These are phyloP conservation scores for Cosmorhoe ocellata DNA, from an alignment of 2,888 invertebrate species.

Conservation along the genomic window DNA sequence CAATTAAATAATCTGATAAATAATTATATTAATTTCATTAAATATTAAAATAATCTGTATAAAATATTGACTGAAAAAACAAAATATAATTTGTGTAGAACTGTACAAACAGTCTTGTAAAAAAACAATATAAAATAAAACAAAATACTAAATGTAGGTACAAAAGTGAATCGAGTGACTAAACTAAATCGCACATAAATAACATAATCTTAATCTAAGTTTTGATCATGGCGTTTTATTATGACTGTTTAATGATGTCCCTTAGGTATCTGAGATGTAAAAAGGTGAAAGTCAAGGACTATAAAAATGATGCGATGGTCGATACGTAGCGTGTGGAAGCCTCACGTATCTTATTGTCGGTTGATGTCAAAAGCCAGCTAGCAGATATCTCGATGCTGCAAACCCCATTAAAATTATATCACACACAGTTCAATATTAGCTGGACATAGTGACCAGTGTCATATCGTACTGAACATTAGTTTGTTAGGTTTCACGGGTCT, in stretches of 20 bases:
- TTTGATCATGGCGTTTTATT: conserved; percentile 74
- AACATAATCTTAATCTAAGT: conserved; percentile 65
- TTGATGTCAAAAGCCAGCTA: conserved; percentile 83
- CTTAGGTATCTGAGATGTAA: conserved; percentile 45
- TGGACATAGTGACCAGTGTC: conserved; percentile 63
- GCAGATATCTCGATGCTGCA: conserved; percentile 83
- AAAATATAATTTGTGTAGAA: conserved; percentile 67
- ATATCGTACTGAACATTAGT: conserved; percentile 59
- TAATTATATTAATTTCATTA: conserved; percentile 64
- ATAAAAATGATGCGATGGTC: conserved; percentile 72
- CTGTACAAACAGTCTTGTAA: conserved; percentile 73
- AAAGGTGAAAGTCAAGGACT: conserved; percentile 66
- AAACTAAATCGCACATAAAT: conserved; percentile 68
- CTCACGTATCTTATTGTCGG: conserved; percentile 76
- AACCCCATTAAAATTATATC: conserved; percentile 78
- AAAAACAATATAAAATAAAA: conserved; percentile 53
- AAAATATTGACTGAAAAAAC: conserved; percentile 66
- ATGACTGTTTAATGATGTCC: conserved; percentile 68
- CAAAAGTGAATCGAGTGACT: conserved; percentile 67
- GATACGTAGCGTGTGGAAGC: conserved; percentile 70
- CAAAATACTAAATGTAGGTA: conserved; percentile 68
- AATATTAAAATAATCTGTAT: conserved; percentile 65
- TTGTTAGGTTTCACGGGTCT: conserved; percentile 60
- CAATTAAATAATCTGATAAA: conserved; percentile 66
- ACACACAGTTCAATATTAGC: conserved; percentile 64